These are phyloP conservation scores for Blomia tropicalis DNA, from an alignment of 2,888 invertebrate genomes.

Conservation along the genomic window DNA sequence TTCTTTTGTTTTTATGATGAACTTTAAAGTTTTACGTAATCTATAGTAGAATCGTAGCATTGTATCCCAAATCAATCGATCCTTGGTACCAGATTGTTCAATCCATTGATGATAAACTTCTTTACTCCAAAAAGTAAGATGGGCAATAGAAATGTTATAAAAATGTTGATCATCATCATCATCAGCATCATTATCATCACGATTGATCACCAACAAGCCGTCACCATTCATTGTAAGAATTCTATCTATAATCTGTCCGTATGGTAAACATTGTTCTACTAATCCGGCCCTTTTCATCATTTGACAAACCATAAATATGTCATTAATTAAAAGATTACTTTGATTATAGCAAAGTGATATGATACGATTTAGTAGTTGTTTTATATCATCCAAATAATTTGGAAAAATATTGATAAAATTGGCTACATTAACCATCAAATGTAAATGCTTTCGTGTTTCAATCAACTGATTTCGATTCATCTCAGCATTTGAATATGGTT, in stretches of 20 bases:
- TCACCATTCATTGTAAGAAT: neutral
- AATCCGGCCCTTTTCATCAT: neutral
- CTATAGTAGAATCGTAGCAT: neutral
- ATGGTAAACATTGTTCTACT: neutral
- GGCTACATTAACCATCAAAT: neutral
- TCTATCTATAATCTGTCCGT: neutral
- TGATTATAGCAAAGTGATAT: neutral
- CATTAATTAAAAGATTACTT: neutral
- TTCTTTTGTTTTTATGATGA: neutral
- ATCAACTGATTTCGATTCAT: neutral
- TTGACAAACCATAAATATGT: neutral
- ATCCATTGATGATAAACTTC: neutral
- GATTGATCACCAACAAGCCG: neutral
- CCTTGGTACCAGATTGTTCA: neutral
- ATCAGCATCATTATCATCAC: neutral
- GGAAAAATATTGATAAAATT: neutral
- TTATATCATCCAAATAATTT: neutral
- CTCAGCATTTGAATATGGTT: neutral
- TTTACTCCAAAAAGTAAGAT: neutral
- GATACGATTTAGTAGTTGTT: neutral
- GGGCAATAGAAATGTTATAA: neutral
- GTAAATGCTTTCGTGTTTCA: neutral
- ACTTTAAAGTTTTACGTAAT: neutral
- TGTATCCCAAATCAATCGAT: neutral
- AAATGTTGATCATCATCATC: neutral